phyloP scores from a whole-genome alignment of 2,113 vertebrate genomes.

The Forbesichthys agassizii region DNA sequence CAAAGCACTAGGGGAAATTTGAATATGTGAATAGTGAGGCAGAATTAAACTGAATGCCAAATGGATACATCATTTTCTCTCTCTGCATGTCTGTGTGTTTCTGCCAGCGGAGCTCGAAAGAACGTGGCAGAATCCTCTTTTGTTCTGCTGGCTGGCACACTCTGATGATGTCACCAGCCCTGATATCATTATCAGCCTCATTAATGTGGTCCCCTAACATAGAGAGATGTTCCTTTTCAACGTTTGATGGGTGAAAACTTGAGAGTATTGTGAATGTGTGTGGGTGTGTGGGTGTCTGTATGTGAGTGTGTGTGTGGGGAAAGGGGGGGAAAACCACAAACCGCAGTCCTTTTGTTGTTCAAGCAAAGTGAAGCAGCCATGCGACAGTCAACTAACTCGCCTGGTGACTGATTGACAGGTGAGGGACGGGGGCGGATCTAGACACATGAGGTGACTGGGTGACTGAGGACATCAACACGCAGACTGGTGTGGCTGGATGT shows the following conservation, averaged over 20 bases:
- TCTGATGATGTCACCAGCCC: conserved; percentile 67
- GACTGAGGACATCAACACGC: conserved; percentile 59
- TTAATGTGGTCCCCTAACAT: conserved; percentile 55
- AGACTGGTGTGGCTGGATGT: conserved; percentile 44
- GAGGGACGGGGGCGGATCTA: conserved; percentile 40
- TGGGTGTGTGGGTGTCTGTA: neutral
- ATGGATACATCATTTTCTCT: conserved; percentile 66
- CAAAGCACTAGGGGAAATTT: conserved; percentile 63
- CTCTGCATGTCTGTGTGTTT: conserved; percentile 29
- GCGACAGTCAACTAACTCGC: conserved; percentile 66
- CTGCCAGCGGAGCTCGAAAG: conserved; percentile 61
- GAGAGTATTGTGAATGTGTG: conserved; percentile 16
- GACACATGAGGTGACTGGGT: conserved; percentile 59
- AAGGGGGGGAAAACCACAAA: neutral
- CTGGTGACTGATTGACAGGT: conserved; percentile 51
- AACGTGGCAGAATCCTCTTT: conserved; percentile 58
- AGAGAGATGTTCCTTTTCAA: conserved; percentile 60
- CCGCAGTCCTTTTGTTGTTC: too few species aligned
- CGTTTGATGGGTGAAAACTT: conserved; percentile 62
- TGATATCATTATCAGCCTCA: conserved; percentile 69
- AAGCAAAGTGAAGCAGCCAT: too few species aligned
- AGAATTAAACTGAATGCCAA: conserved; percentile 66
- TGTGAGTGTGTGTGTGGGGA: neutral
- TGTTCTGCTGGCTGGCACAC: conserved; percentile 64
- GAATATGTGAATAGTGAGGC: conserved; percentile 67